These are phyloP conservation scores for Fragum sueziense DNA, from an alignment of 2,888 invertebrate species.

Conservation along the genomic window DNA sequence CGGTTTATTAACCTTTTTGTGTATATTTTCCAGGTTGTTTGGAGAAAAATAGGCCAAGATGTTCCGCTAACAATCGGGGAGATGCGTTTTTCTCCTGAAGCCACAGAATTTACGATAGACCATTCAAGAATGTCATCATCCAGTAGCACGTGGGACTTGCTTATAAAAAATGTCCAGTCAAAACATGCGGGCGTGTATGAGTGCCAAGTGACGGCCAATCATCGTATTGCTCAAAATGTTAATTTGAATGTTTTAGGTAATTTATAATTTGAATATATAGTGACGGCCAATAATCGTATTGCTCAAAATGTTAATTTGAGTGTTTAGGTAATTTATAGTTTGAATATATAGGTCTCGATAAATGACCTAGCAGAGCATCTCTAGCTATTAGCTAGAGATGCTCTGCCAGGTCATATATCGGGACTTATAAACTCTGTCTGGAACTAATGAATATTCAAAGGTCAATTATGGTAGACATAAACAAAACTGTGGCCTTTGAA, in stretches of 20 bases:
- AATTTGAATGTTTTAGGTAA: conserved; percentile 68
- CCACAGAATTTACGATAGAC: conserved; percentile 36
- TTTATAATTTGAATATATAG: conserved; percentile 72
- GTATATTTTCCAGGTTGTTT: conserved; percentile 68
- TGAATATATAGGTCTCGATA: conserved; percentile 73
- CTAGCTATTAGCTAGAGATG: no score
- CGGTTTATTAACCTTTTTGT: no score
- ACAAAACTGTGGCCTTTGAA: no score
- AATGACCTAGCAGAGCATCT: no score
- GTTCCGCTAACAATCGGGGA: conserved; percentile 70
- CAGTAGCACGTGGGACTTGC: conserved; percentile 68
- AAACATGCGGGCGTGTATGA: conserved; percentile 70
- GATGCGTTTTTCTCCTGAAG: conserved; percentile 68
- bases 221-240: conserved; percentile 63
- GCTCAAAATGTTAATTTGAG: conserved; percentile 64
- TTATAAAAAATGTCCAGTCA: conserved; percentile 65
- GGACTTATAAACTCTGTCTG: no score
- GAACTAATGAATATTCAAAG: no score
- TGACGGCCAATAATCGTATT: conserved; percentile 65
- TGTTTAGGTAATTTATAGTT: conserved; percentile 70
- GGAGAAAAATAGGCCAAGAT: conserved; percentile 66
- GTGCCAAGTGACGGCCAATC: conserved; percentile 70
- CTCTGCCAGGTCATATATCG: no score
- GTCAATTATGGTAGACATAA: no score
- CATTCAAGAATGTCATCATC: conserved; percentile 50